Percentiles rank a stretch among this genome's conserved stretches.
phyloP scores from a whole-genome alignment of 2,797 vertebrate genomes.

The Cottoperca gobio region DNA sequence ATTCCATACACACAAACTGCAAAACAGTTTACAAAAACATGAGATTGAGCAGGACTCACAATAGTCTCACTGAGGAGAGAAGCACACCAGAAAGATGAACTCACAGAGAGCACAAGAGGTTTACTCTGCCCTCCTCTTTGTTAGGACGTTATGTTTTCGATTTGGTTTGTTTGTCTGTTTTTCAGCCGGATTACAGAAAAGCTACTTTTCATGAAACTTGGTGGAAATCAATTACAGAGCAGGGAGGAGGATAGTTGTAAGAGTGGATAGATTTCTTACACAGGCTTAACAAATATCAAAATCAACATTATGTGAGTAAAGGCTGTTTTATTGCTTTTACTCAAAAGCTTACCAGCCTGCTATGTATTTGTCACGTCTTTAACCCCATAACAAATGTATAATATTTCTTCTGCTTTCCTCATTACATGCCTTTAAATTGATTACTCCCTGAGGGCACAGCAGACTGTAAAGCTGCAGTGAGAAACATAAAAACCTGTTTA shows the following conservation, averaged over 20 bases:
- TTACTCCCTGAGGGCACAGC: constrained; percentile 14
- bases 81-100: background rate
- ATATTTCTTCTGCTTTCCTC: constrained; percentile 25
- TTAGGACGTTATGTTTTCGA: too few species aligned
- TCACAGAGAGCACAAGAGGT: background rate
- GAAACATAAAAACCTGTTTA: constrained; percentile 8
- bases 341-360: background rate
- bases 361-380: background rate
- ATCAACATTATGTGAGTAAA: background rate
- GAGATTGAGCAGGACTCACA: background rate
- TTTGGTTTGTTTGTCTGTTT: too few species aligned
- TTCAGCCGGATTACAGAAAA: too few species aligned
- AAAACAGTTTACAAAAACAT: constrained; percentile 7
- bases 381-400: background rate
- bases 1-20: background rate
- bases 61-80: background rate
- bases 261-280: background rate
- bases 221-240: background rate
- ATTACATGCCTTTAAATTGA: constrained; percentile 18
- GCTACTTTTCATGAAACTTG: too few species aligned
- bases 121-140: background rate
- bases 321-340: background rate
- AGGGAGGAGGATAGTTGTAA: background rate
- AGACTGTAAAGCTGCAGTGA: background rate
- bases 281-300: background rate